phyloP scores from a whole-genome alignment of 2,888 invertebrate species.

The Anthophora plumipes region DNA sequence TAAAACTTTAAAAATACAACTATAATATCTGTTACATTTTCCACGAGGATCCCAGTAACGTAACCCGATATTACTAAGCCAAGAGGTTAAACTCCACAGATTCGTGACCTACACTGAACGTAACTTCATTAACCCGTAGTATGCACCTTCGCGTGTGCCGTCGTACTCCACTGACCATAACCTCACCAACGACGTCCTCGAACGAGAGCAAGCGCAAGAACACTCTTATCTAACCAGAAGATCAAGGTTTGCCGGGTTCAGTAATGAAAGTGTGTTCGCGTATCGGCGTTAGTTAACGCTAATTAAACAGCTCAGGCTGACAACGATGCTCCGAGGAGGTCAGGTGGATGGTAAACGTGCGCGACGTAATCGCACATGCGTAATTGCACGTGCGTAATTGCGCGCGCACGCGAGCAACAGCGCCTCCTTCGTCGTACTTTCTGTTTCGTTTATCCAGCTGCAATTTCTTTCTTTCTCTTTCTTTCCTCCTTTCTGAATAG shows the following conservation, averaged over 20 bases:
- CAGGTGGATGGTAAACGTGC: slow-evolving; percentile 32
- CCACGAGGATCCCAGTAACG: too few species aligned
- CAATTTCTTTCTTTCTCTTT: background rate
- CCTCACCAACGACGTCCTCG: slow-evolving; percentile 5
- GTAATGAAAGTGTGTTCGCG: slow-evolving; percentile 21
- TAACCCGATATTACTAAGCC: background rate
- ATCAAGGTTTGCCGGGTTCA: background rate
- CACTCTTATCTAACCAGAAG: background rate
- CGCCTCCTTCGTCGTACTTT: slow-evolving; percentile 47
- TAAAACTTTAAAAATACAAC: too few species aligned
- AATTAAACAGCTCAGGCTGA: slow-evolving; percentile 49
- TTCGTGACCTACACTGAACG: slow-evolving; percentile 21
- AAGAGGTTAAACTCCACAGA: background rate
- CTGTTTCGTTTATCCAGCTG: slow-evolving; percentile 45
- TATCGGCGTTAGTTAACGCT: slow-evolving; percentile 28
- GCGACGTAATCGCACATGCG: slow-evolving; percentile 60
- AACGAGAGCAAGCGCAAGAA: background rate
- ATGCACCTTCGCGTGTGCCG: slow-evolving; percentile 26
- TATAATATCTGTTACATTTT: too few species aligned
- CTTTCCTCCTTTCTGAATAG: background rate
- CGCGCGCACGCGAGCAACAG: slow-evolving; percentile 63
- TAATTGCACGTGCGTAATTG: slow-evolving; percentile 67
- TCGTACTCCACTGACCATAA: slow-evolving; percentile 15
- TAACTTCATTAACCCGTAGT: slow-evolving; percentile 6
- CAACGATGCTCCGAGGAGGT: slow-evolving; percentile 26